phyloP scores from a whole-genome alignment of 2,797 vertebrate species.

The Hydrolagus colliei region DNA sequence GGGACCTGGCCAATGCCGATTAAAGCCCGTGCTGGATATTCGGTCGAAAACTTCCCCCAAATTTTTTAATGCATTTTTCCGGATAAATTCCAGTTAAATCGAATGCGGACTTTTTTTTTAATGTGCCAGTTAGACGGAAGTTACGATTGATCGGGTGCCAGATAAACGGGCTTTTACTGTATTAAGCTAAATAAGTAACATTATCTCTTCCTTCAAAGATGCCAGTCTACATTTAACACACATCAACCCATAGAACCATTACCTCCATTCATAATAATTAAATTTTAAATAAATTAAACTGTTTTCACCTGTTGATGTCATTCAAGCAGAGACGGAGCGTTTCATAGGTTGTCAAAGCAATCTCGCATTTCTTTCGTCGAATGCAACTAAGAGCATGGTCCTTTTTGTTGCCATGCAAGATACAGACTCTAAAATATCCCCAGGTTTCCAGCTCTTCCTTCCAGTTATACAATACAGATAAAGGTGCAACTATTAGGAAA shows the following conservation, averaged over 20 bases:
- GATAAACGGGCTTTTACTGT: too few species aligned
- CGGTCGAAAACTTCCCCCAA: too few species aligned
- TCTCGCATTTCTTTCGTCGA: conserved; percentile 75
- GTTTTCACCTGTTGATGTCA: conserved; percentile 78
- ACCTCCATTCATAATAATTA: not conserved
- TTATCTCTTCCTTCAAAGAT: not conserved
- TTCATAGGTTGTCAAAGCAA: conserved; percentile 87
- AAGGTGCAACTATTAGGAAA: conserved; percentile 85
- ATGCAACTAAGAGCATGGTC: conserved; percentile 73
- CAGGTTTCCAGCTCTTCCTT: conserved; percentile 90
- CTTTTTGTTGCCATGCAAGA: conserved; percentile 82
- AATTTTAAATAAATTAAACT: not conserved
- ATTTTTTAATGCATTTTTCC: too few species aligned
- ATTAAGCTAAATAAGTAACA: not conserved
- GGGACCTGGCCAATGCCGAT: too few species aligned
- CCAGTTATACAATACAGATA: conserved; percentile 94
- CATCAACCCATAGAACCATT: not conserved
- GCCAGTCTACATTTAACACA: not conserved
- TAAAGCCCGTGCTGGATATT: too few species aligned
- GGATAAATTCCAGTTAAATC: too few species aligned
- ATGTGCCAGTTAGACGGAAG: too few species aligned
- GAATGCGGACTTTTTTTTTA: too few species aligned
- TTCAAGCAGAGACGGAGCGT: conserved; percentile 77
- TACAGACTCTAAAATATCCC: conserved; percentile 77
- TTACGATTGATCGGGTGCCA: too few species aligned